These are phyloP conservation scores for Centropyge bicolor DNA, from an alignment of 2,797 vertebrate species.

Conservation along the genomic window DNA sequence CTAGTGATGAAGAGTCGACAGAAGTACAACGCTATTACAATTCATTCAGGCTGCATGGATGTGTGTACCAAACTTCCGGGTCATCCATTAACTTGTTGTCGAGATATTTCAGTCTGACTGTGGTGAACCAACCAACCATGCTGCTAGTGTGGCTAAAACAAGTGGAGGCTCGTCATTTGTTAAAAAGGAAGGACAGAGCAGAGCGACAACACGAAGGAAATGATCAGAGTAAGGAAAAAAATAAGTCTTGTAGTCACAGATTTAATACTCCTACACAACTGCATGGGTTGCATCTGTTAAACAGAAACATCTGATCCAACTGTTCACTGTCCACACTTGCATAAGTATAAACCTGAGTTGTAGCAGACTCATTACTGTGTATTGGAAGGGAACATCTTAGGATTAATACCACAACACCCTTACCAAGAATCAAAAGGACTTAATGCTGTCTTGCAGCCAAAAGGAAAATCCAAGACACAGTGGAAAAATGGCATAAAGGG, in stretches of 20 bases:
- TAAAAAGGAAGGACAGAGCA: background rate
- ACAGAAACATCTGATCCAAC: background rate
- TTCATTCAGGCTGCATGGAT: background rate
- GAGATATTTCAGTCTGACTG: background rate
- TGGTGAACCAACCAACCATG: background rate
- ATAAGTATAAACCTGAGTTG: background rate
- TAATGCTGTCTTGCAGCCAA: background rate
- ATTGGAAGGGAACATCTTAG: background rate
- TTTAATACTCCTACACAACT: background rate
- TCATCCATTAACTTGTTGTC: background rate
- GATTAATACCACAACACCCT: constrained; percentile 1
- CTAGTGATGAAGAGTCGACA: background rate
- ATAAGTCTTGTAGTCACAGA: background rate
- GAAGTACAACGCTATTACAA: background rate
- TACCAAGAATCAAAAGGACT: constrained; percentile 9
- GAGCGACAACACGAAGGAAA: background rate
- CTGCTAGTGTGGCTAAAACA: background rate
- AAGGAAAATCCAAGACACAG: constrained; percentile 28
- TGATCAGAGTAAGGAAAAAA: background rate
- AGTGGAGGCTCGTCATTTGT: background rate
- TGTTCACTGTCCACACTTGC: background rate
- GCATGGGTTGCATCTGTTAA: background rate
- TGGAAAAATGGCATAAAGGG: constrained; percentile 30
- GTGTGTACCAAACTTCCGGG: background rate
- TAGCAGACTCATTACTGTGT: background rate